Percentiles rank a stretch among this genome's conserved stretches.
phyloP scores from a whole-genome alignment of 23 tunicate genomes.

The Halocynthia aurantium region DNA sequence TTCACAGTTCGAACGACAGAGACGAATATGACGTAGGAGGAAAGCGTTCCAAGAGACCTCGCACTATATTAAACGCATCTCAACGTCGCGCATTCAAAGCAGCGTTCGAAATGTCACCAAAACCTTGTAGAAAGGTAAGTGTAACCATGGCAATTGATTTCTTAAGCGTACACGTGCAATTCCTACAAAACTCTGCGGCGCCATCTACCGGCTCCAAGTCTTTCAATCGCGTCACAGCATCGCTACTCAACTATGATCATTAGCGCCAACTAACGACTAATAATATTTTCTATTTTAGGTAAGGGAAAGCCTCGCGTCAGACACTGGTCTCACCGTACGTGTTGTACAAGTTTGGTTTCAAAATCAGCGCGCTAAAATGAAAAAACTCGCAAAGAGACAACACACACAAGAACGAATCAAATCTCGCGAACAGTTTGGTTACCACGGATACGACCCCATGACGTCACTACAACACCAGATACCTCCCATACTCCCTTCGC shows the following conservation, averaged over 20 bases:
- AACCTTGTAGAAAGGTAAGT: constrained; percentile 80
- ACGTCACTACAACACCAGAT: constrained; percentile 27
- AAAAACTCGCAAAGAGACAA: constrained; percentile 68
- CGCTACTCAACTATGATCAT: not conserved
- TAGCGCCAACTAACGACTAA: not conserved
- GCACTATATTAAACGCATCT: constrained; percentile 66
- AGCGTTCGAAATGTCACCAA: constrained; percentile 74
- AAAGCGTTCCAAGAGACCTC: constrained; percentile 59
- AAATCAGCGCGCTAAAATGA: constrained; percentile 94
- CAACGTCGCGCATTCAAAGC: constrained; percentile 67
- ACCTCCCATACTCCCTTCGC: constrained; percentile 15
- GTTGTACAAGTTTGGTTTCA: constrained; percentile 99
- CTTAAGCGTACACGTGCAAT: not conserved
- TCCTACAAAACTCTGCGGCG: not conserved
- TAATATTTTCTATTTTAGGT: constrained; percentile 26
- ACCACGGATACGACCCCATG: constrained; percentile 43
- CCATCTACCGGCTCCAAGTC: not conserved
- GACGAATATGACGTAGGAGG: constrained; percentile 28
- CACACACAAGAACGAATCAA: constrained; percentile 51
- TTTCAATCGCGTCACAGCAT: not conserved
- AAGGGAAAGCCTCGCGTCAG: constrained; percentile 75
- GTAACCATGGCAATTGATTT: not conserved
- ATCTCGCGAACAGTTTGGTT: constrained; percentile 44
- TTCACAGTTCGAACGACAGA: constrained; percentile 8
- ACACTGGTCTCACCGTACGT: constrained; percentile 71